Conservation (phyloP, 2,113 vertebrate species). For the Cairina moschata region DNA sequence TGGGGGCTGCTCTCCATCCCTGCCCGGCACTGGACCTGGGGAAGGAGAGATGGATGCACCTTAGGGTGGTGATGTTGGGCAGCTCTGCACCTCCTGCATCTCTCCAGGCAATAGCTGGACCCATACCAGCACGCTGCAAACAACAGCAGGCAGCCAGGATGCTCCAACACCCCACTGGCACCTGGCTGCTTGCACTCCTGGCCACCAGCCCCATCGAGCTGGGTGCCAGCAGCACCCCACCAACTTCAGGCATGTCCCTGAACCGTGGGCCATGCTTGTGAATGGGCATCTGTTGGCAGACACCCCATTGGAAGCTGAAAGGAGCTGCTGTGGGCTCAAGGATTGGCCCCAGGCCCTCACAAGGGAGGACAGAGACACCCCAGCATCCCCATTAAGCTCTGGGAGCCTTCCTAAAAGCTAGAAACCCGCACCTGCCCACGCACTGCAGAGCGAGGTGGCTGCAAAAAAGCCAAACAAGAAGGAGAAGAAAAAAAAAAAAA, state of each 20-base stretch:
- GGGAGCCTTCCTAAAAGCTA: background rate
- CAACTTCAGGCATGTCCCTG: background rate
- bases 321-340: background rate
- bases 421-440: background rate
- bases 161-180: background rate
- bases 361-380: background rate
- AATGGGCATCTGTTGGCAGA: background rate
- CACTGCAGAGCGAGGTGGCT: background rate
- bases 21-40: background rate
- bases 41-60: background rate
- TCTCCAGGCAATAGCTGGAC: fast-evolving
- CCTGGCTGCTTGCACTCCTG: background rate
- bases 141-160: background rate
- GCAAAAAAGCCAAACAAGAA: background rate
- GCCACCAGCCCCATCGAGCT: background rate
- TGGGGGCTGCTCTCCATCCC: background rate
- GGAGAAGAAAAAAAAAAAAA: background rate
- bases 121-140: fast-evolving
- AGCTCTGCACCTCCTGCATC: background rate
- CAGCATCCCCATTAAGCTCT: background rate
- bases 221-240: background rate
- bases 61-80: background rate
- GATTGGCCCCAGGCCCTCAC: fast-evolving
- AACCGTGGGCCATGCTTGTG: background rate
- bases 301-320: background rate